Evolutionary conservation across 1,140 invertebrate species (phyloP).

Genomic region (Aricia agestis): DNA sequence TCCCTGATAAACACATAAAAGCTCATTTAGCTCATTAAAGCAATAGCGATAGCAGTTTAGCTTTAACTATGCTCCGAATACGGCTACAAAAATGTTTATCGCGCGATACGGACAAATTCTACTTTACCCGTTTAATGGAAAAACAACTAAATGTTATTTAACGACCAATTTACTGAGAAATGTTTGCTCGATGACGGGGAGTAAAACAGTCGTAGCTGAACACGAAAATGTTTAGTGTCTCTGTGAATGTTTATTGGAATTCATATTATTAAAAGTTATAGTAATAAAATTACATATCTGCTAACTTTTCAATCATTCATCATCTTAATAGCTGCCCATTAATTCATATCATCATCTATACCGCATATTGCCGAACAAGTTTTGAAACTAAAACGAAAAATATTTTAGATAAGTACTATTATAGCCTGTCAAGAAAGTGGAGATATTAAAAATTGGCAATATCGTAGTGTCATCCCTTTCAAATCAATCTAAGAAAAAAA

Average conservation of each 20-base stretch:
- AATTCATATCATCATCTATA: too few relatives aligned
- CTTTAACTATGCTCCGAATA: background rate
- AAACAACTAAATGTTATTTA: background rate
- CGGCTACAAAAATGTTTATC: background rate
- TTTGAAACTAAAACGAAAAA: background rate
- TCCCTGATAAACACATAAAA: conserved; percentile 8
- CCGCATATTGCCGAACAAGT: background rate
- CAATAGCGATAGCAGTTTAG: conserved; percentile 2
- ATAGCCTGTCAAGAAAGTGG: too few relatives aligned
- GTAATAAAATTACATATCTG: too few relatives aligned
- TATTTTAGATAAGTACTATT: background rate
- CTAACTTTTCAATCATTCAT: too few relatives aligned
- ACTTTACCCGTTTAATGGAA: background rate
- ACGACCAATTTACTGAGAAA: background rate
- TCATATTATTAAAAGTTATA: too few relatives aligned
- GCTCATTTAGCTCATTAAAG: background rate
- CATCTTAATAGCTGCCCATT: too few relatives aligned
- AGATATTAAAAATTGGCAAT: too few relatives aligned
- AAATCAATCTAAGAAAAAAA: too few relatives aligned
- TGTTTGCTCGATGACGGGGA: background rate
- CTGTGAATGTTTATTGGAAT: too few relatives aligned
- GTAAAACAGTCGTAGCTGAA: too few relatives aligned
- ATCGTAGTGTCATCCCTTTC: too few relatives aligned
- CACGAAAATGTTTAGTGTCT: too few relatives aligned
- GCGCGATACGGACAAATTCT: background rate